phyloP scores from a whole-genome alignment of 2,113 vertebrate species.

The Psittacus erithacus region DNA sequence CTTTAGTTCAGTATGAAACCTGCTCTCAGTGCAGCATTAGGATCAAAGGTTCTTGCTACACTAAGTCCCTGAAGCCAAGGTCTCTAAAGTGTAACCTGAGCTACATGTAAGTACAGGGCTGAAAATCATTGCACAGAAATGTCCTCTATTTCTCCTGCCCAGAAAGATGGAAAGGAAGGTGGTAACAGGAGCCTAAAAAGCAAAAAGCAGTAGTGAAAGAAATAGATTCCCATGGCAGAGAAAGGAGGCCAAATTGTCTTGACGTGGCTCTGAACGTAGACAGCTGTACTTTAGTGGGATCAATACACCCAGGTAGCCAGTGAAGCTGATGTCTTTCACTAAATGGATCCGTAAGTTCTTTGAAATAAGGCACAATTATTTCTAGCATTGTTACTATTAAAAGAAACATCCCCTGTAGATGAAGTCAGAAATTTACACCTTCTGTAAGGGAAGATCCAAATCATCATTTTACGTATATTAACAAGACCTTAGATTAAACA shows the following conservation, averaged over 20 bases:
- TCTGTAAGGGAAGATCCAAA: neutral
- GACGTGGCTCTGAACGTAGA: neutral
- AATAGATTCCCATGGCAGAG: neutral
- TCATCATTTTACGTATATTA: neutral
- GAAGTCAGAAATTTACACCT: neutral
- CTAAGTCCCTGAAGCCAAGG: neutral
- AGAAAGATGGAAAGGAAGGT: neutral
- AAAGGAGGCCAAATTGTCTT: neutral
- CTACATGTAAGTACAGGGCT: neutral
- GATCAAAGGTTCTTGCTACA: neutral
- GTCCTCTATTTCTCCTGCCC: neutral
- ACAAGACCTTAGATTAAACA: neutral
- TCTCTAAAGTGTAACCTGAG: neutral
- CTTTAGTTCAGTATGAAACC: neutral
- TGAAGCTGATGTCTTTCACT: neutral
- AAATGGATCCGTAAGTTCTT: neutral
- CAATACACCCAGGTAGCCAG: accelerated
- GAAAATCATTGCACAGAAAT: neutral
- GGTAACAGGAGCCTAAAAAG: neutral
- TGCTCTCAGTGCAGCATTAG: neutral
- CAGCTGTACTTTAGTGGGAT: neutral
- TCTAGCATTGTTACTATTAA: neutral
- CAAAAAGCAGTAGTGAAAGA: neutral
- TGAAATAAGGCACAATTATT: neutral
- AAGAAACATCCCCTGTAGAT: neutral